phyloP scores from a whole-genome alignment of 2,113 vertebrate species.

The Dicentrarchus labrax region DNA sequence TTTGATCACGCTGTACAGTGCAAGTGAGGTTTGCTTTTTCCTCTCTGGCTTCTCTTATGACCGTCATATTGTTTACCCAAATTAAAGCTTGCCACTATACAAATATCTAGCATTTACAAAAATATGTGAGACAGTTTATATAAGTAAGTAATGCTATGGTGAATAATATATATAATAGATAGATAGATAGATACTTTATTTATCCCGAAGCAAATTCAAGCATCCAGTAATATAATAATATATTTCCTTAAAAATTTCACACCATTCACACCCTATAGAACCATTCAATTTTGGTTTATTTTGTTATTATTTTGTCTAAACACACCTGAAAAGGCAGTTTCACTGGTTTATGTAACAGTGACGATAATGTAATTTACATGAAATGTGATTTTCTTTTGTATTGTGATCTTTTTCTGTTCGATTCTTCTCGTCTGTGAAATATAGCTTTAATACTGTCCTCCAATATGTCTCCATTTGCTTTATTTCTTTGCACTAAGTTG shows the following conservation, averaged over 20 bases:
- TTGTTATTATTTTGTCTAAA: background rate
- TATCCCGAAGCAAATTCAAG: too few relatives aligned
- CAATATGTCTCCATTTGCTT: background rate
- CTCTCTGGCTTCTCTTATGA: background rate
- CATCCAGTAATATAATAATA: too few relatives aligned
- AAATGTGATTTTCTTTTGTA: conserved; percentile 36
- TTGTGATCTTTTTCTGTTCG: conserved; percentile 30
- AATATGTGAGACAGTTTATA: background rate
- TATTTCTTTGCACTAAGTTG: background rate
- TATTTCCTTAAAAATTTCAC: background rate
- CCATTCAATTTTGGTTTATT: background rate
- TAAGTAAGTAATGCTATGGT: background rate
- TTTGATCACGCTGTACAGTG: background rate
- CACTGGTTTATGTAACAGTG: background rate
- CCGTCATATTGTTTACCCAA: background rate
- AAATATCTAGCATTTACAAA: background rate
- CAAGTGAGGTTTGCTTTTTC: background rate
- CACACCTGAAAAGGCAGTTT: background rate
- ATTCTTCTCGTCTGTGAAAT: conserved; percentile 24
- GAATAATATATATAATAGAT: background rate
- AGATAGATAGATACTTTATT: too few relatives aligned
- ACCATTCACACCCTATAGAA: background rate
- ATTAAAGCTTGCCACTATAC: background rate
- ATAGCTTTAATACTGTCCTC: conserved; percentile 15
- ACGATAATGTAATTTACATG: conserved; percentile 30